Base-by-base conservation (phyloP, 92 coral and sea anemone species). In the Porites cylindrica region DNA sequence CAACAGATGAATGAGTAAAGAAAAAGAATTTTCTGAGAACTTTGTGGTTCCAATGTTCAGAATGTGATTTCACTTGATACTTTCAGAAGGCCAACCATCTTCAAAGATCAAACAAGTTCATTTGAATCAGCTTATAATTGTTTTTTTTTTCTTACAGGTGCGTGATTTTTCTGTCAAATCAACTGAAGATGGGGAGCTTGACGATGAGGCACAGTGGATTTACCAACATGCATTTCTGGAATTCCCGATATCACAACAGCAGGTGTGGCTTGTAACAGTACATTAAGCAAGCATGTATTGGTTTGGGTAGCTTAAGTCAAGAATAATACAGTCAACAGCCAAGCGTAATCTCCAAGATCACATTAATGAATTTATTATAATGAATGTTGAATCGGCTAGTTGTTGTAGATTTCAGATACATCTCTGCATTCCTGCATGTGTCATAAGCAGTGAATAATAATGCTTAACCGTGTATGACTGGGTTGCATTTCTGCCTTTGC, bases 141-240 rank as follows among this genome's bases (percentile, higher is more conserved):
- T 8, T 9, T 43, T 17, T 29, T 26, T 73, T 52, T 63, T 20
- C 12, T 8, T 38, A 32, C 56, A 93, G 97, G 83, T 90, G 12
- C 96, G 99, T 76, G 99, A 95, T 72, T 86, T 97, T 63, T 91
- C 98, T 20, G 93, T 94, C 29, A 94, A 97, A 70, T 93, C 96
- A 18, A 86, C 99, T 14, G 99, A 95, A 19, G 99, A 97, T n/a
- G 95, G 93, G 10, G 99, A 97, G 87, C 89, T 97, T 2, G 99
- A 97, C 32, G 98, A 97, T 10, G 99, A 97, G 79, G 97, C 99
- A 16, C 96, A 95, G 24, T 97, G 99, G 99, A 90, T 97, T 81
- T 97, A 93, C 85, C 92, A 90, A 82, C 96, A 92, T 70, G 98
- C 94, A 13, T 97, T 97, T 66, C 92, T 95, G 82, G 95, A 94